Percentiles rank a stretch among this genome's conserved stretches.
Evolutionary conservation across 2,113 vertebrate genomes (phyloP).

Genomic region (Mustela nigripes): DNA sequence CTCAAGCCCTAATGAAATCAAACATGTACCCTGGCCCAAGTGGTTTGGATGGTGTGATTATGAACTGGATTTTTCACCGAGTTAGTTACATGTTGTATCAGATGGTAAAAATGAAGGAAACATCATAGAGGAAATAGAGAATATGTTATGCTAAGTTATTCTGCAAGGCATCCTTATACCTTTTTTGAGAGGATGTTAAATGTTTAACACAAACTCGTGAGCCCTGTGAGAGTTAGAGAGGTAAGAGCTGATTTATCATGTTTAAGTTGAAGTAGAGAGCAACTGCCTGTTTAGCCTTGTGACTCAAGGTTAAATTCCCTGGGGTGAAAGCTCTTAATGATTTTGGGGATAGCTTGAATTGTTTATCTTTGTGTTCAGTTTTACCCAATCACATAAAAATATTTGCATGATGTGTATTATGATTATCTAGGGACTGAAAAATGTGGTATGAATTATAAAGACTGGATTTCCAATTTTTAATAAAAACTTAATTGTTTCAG

Average conservation of each 20-base stretch:
- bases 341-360: background rate
- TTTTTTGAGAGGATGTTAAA: background rate
- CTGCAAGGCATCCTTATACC: conserved; percentile 63
- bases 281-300: background rate
- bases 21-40: conserved; percentile 73
- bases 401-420: background rate
- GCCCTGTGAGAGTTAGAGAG: background rate
- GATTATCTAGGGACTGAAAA: conserved; percentile 8
- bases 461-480: background rate
- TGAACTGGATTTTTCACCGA: conserved; percentile 71
- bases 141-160: conserved; percentile 74
- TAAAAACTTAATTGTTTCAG: background rate
- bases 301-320: background rate
- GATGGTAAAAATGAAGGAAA: conserved; percentile 65
- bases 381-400: background rate
- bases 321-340: background rate
- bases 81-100: conserved; percentile 76
- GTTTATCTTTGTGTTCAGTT: conserved; percentile 22
- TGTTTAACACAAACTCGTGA: conserved; percentile 2
- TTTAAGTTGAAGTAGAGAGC: background rate
- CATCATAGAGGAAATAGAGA: background rate
- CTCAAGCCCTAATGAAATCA: conserved; percentile 78
- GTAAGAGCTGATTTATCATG: background rate
- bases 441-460: conserved; percentile 45
- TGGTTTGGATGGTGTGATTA: conserved; percentile 62